Percentiles rank a stretch among this genome's conserved stretches.
These are phyloP conservation scores for Temnopleurus reevesii DNA, from an alignment of 53 echinoderm and acorn worm species.

Conservation along the genomic window DNA sequence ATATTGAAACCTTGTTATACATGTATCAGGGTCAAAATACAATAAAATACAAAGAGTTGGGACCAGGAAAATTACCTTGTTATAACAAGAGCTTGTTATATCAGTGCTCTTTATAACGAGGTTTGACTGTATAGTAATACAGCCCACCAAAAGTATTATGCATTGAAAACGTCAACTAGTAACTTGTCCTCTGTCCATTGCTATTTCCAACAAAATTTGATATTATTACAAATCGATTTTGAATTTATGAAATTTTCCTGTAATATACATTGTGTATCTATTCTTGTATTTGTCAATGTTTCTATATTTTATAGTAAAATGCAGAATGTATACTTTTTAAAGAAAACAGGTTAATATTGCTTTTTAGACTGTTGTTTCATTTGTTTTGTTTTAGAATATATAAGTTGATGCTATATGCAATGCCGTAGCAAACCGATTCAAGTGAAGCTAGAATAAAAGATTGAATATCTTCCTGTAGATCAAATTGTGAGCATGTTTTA, in stretches of 20 bases:
- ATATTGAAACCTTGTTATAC: too few species aligned
- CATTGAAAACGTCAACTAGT: too few species aligned
- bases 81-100: too few species aligned
- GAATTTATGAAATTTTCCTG: background rate
- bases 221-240: too few species aligned
- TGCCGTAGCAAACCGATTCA: background rate
- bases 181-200: too few species aligned
- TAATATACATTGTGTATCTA: background rate
- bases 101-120: too few species aligned
- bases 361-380: background rate
- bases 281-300: background rate
- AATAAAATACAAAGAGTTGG: too few species aligned
- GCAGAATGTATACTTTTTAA: background rate
- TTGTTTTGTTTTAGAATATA: background rate
- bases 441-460: slow-evolving; percentile 29
- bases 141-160: too few species aligned
- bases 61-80: too few species aligned
- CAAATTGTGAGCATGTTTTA: background rate
- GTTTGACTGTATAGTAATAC: too few species aligned
- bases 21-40: too few species aligned
- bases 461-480: slow-evolving; percentile 19
- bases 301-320: background rate
- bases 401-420: background rate
- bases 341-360: background rate
- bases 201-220: too few species aligned